These are phyloP conservation scores for Sesamia nonagrioides DNA, from an alignment of 1,140 invertebrate genomes.

Conservation along the genomic window DNA sequence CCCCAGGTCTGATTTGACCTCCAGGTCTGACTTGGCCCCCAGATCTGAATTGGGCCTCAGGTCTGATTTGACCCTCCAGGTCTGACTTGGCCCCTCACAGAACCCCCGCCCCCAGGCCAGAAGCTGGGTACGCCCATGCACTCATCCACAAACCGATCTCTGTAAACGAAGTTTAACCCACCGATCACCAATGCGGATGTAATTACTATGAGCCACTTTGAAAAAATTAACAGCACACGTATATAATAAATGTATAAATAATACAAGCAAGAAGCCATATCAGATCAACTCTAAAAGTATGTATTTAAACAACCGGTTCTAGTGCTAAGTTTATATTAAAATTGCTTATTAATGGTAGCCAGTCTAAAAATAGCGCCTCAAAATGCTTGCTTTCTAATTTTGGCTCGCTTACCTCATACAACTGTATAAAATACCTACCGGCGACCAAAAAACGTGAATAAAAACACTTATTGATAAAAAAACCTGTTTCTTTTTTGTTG, in stretches of 20 bases:
- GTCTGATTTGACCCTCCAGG: no score
- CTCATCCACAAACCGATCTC: no score
- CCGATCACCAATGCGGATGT: no score
- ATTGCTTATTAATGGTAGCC: slow-evolving; percentile 47
- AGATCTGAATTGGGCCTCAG: no score
- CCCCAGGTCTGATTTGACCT: no score
- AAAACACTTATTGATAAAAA: slow-evolving; percentile 47
- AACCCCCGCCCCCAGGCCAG: no score
- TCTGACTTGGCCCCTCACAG: no score
- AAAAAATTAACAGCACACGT: background rate
- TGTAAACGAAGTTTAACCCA: no score
- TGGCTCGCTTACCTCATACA: slow-evolving; percentile 49
- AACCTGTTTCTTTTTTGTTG: slow-evolving; percentile 25
- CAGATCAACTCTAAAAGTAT: background rate
- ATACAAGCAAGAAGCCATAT: background rate
- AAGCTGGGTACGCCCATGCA: no score
- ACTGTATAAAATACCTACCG: slow-evolving; percentile 47
- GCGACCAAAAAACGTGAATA: slow-evolving; percentile 27
- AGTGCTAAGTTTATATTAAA: background rate
- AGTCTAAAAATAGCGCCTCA: slow-evolving; percentile 46
- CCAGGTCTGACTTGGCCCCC: no score
- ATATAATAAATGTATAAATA: background rate
- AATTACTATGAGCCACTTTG: no score
- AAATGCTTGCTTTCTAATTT: slow-evolving; percentile 50
- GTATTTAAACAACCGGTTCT: background rate